phyloP scores from a whole-genome alignment of 2,888 invertebrate species.

The Netelia fuscicornis region DNA sequence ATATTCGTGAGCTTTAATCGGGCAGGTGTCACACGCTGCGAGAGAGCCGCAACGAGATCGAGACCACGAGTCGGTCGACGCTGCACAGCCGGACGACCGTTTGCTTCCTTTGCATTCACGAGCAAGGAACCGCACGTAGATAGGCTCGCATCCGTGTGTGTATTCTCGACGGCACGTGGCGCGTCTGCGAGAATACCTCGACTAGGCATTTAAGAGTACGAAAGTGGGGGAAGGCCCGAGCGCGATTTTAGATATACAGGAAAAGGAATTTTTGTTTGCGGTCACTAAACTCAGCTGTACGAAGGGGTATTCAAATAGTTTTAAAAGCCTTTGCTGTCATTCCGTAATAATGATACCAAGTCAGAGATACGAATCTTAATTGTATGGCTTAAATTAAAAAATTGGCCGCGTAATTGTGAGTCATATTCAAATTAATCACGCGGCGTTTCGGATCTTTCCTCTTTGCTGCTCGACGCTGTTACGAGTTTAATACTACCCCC shows the following conservation, averaged over 20 bases:
- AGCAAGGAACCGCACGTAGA: neutral
- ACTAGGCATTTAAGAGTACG: constrained; percentile 21
- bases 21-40: constrained; percentile 51
- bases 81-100: constrained; percentile 20
- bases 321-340: neutral
- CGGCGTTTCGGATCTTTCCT: neutral
- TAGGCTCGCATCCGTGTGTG: neutral
- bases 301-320: too few species aligned
- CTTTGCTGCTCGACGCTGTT: neutral
- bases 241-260: neutral
- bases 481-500: neutral
- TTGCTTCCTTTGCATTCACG: constrained; percentile 28
- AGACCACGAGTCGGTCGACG: constrained; percentile 29
- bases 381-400: neutral
- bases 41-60: neutral
- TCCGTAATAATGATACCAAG: neutral
- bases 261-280: neutral
- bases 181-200: constrained; percentile 48
- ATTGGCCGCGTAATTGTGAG: neutral
- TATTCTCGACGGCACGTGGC: constrained; percentile 31
- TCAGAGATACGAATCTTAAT: neutral
- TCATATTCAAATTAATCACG: constrained; percentile 2
- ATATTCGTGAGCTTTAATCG: constrained; percentile 36
- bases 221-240: constrained; percentile 41
- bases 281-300: too few species aligned